A percentile compares a stretch with the other conserved stretches of the same genome.
Evolutionary conservation across 1,140 invertebrate species (phyloP).

Genomic region (Drosophila ercepeae): DNA sequence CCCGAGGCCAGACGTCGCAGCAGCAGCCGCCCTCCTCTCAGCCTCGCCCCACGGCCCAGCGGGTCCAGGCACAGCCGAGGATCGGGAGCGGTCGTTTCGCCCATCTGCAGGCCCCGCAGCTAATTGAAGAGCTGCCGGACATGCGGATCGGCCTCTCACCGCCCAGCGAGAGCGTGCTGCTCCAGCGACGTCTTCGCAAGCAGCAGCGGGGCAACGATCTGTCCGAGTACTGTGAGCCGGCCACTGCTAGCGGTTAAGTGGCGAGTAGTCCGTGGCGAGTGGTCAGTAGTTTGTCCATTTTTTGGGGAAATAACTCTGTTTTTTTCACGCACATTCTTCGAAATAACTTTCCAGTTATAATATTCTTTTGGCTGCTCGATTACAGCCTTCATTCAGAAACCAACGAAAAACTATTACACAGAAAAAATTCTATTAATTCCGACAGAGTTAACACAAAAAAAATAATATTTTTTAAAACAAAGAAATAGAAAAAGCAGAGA

Average conservation of each 20-base stretch:
- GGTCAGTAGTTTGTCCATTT: not conserved
- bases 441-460: constrained; percentile 28
- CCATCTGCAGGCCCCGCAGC: constrained; percentile 56
- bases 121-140: constrained; percentile 53
- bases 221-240: constrained; percentile 72
- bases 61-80: constrained; percentile 41
- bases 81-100: constrained; percentile 66
- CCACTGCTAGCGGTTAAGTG: constrained; percentile 73
- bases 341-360: constrained; percentile 32
- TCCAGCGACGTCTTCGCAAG: constrained; percentile 88
- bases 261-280: not conserved
- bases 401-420: constrained; percentile 14
- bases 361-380: constrained; percentile 17
- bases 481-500: constrained; percentile 14
- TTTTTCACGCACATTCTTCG: constrained; percentile 46
- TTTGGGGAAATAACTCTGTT: constrained; percentile 25
- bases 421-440: constrained; percentile 32
- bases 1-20: constrained; percentile 47
- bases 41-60: constrained; percentile 24
- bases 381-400: not conserved
- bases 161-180: constrained; percentile 91
- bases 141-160: constrained; percentile 90
- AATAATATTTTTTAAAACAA: constrained; percentile 1
- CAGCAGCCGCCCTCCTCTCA: constrained; percentile 23
- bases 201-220: constrained; percentile 61